Conservation (phyloP, 1,140 invertebrate genomes). For the Halyomorpha halys region DNA sequence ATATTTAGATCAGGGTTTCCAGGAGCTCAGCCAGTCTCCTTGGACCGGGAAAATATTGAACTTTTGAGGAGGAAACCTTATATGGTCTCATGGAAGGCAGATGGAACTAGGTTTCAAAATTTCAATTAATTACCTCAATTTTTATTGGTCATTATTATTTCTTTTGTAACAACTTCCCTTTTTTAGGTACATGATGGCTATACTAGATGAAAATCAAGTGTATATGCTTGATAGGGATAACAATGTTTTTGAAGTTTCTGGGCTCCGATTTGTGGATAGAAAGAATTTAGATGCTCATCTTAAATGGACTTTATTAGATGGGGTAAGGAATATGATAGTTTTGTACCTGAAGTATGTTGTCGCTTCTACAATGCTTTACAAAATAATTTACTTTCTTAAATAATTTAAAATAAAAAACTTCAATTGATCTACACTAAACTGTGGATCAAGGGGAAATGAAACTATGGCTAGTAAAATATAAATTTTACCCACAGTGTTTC, state of each 20-base stretch:
- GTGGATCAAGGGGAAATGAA: too few relatives aligned
- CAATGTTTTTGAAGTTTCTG: constrained; percentile 77
- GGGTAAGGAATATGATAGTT: constrained; percentile 49
- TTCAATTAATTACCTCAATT: constrained; percentile 20
- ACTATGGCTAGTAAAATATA: too few relatives aligned
- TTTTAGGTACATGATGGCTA: constrained; percentile 90
- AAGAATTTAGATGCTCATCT: constrained; percentile 62
- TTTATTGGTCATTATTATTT: background rate
- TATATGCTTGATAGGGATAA: constrained; percentile 95
- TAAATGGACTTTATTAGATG: constrained; percentile 81
- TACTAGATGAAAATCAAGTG: constrained; percentile 70
- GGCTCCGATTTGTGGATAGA: constrained; percentile 65
- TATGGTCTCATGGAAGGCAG: constrained; percentile 97
- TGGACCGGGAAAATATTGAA: constrained; percentile 75
- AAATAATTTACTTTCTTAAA: too few relatives aligned
- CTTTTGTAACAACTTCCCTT: too few relatives aligned
- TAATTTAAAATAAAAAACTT: too few relatives aligned
- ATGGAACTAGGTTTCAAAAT: constrained; percentile 69
- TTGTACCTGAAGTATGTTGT: too few relatives aligned
- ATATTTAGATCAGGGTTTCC: constrained; percentile 68
- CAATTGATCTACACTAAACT: too few relatives aligned
- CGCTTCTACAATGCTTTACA: too few relatives aligned
- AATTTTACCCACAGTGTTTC: too few relatives aligned
- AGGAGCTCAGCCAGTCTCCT: constrained; percentile 92
- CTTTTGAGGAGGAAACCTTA: constrained; percentile 73